Percentiles rank a stretch among this genome's conserved stretches.
Conservation (phyloP, 2,888 invertebrate genomes). For the Timandra comae region DNA sequence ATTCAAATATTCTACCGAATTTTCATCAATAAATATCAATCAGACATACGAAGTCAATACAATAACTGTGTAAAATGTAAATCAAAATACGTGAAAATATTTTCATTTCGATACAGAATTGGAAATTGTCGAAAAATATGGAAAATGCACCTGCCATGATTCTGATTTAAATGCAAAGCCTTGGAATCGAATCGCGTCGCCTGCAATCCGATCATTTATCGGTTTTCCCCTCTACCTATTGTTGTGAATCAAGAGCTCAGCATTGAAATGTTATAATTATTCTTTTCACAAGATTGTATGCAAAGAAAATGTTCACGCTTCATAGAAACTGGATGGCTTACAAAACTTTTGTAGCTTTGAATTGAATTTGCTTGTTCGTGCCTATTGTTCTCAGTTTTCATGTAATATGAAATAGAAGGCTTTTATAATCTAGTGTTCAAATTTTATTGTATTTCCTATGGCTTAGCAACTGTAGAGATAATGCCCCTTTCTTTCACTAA, state of each 20-base stretch:
- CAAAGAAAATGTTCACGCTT: constrained; percentile 13
- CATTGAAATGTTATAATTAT: constrained; percentile 25
- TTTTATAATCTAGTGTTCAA: no score
- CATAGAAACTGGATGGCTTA: no score
- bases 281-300: constrained; percentile 13
- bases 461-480: no score
- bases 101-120: constrained; percentile 16
- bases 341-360: no score
- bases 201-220: constrained; percentile 41
- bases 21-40: constrained; percentile 18
- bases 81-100: constrained; percentile 18
- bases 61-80: constrained; percentile 21
- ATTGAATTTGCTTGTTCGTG: no score
- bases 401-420: no score
- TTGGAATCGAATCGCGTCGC: constrained; percentile 42
- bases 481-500: no score
- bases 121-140: constrained; percentile 42
- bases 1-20: constrained; percentile 2
- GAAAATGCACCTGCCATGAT: constrained; percentile 42
- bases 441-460: no score
- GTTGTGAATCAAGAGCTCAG: constrained; percentile 27
- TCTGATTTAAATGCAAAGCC: constrained; percentile 58
- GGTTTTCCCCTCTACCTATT: constrained; percentile 26
- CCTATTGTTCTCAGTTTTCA: no score
- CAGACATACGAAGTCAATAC: constrained; percentile 14